Conservation (phyloP, 2,113 vertebrate genomes). For the Ptilorrhoa leucosticta region DNA sequence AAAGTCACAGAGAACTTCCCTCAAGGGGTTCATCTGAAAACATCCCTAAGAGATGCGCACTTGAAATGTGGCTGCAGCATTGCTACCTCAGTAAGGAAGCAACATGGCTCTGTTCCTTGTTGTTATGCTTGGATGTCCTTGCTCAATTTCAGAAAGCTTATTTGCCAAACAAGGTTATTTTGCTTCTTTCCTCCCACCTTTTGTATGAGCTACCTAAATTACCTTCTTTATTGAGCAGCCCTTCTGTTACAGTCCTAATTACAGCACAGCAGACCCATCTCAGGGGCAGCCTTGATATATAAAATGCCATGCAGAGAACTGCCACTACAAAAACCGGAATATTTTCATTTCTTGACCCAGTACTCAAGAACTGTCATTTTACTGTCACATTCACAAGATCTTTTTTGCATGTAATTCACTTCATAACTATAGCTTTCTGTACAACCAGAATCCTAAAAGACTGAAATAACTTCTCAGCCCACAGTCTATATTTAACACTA, state of each 20-base stretch:
- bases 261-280: neutral
- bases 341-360: neutral
- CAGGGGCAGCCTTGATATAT: neutral
- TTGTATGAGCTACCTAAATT: neutral
- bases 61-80: neutral
- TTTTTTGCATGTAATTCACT: neutral
- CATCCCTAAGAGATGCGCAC: neutral
- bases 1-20: neutral
- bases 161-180: neutral
- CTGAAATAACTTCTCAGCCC: constrained; percentile 4
- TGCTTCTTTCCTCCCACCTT: neutral
- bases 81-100: neutral
- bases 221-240: neutral
- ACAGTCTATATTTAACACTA: neutral
- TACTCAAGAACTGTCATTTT: neutral
- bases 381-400: neutral
- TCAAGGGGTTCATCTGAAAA: neutral
- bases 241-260: neutral
- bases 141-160: neutral
- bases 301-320: neutral
- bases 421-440: neutral
- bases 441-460: neutral
- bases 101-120: neutral
- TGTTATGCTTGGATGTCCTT: neutral
- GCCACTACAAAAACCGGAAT: neutral